Evolutionary conservation across 2,888 invertebrate genomes (phyloP), one percentile per base, ranked within the genome.

Genomic region (Eupithecia abbreviata): DNA sequence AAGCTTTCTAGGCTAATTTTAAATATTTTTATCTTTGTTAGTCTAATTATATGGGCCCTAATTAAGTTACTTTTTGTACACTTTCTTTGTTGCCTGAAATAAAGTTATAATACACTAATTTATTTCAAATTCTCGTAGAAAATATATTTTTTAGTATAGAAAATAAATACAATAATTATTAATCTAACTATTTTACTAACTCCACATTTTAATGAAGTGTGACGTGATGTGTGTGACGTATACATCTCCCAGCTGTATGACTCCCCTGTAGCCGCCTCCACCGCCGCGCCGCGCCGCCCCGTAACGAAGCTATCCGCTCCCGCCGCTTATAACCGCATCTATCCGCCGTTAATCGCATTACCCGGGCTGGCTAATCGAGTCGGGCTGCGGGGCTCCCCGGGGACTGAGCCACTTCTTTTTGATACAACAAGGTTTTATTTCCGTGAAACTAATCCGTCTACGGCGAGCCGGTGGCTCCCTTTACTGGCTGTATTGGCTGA

Each of bases 271-370:
- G 43, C 43, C 62, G 62, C 51, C 5, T 55, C 51, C 42, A 74
- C 65, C 47, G 6, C 58, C 45, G 1, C 30, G 30, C 30, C 1
- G 1, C 30, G 30, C 30, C 30, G 30, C 30, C 1, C 30, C 30
- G 51, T 49, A 65, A 65, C 65, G 4, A 65, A 65, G 10, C 65
- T 30, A 41, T 15, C 68, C 45, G 68, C 42, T 18, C 18, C 43
- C 41, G n/a, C 75, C 72, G 62, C 72, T 72, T 72, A 72, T 73
- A 76, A 70, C 49, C n/a, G 45, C 65, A 76, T 76, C 76, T 70
- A 51, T 72, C 65, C 12, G 51, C 58, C 18, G 62, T 62, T 77
- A 77, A 74, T 74, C 51, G 68, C 15, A 43, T 77, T 69, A 74
- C 49, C 68, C 69, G 45, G 18, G 49, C 58, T 41, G 47, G 67